phyloP scores from a whole-genome alignment of 2,113 vertebrate genomes.

The Atrichornis clamosus region DNA sequence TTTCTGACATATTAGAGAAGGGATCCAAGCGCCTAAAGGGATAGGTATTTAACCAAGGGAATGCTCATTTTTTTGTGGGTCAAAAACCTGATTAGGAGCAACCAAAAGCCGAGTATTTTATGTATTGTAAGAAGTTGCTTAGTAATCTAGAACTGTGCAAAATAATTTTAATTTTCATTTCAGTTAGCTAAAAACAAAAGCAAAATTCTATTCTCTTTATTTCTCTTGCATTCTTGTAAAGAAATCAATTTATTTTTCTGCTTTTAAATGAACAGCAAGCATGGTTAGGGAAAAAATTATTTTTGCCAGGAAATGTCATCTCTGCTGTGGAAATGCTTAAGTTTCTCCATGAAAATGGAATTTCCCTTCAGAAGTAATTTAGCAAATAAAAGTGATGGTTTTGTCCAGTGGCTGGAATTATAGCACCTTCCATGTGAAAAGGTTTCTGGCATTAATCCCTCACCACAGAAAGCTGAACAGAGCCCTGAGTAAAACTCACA shows the following conservation, averaged over 20 bases:
- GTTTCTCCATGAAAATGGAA: constrained; percentile 47
- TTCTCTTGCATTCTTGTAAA: background rate
- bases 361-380: constrained; percentile 37
- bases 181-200: background rate
- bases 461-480: constrained; percentile 27
- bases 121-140: background rate
- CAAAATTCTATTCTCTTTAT: background rate
- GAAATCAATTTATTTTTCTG: background rate
- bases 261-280: background rate
- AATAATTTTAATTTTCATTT: background rate
- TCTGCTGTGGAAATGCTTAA: constrained; percentile 44
- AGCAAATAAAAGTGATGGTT: background rate
- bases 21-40: background rate
- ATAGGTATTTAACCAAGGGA: background rate
- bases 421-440: constrained; percentile 16
- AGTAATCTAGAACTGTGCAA: background rate
- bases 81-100: background rate
- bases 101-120: background rate
- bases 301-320: constrained; percentile 36
- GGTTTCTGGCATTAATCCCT: background rate
- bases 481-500: background rate
- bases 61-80: background rate
- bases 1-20: background rate
- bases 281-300: background rate
- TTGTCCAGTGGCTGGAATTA: constrained; percentile 41